Conservation (phyloP, 2,888 invertebrate genomes). For the Ennomos erosarius region DNA sequence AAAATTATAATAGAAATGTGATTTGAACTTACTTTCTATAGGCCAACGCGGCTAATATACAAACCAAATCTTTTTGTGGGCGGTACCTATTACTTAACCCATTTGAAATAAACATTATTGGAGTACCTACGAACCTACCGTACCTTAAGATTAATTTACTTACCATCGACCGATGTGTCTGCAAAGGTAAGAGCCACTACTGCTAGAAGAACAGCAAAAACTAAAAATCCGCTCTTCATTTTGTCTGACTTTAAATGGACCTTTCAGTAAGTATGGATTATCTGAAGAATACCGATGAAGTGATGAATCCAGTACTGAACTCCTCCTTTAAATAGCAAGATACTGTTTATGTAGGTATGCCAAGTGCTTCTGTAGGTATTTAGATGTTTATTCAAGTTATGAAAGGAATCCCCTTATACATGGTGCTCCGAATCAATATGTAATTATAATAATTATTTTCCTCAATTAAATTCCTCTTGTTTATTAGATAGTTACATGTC, state of each 20-base stretch:
- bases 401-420: slow-evolving; percentile 8
- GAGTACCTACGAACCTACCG: too few relatives aligned
- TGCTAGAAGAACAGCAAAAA: slow-evolving; percentile 29
- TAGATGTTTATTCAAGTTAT: not conserved
- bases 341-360: too few relatives aligned
- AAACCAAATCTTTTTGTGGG: too few relatives aligned
- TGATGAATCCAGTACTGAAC: not conserved
- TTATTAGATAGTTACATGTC: too few relatives aligned
- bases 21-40: too few relatives aligned
- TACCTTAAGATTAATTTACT: not conserved
- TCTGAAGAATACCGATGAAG: slow-evolving; percentile 6
- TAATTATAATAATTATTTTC: not conserved
- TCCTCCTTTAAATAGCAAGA: too few relatives aligned
- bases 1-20: too few relatives aligned
- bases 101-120: too few relatives aligned
- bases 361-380: not conserved
- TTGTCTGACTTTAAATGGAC: slow-evolving; percentile 1
- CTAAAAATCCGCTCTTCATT: slow-evolving; percentile 34
- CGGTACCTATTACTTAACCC: too few relatives aligned
- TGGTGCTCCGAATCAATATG: not conserved
- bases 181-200: slow-evolving; percentile 23
- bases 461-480: too few relatives aligned
- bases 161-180: slow-evolving; percentile 20
- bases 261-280: not conserved
- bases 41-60: too few relatives aligned